A percentile compares a stretch with the other conserved stretches of the same genome.
Evolutionary conservation across 2,797 vertebrate species (phyloP).

Genomic region (Amazona finschi): DNA sequence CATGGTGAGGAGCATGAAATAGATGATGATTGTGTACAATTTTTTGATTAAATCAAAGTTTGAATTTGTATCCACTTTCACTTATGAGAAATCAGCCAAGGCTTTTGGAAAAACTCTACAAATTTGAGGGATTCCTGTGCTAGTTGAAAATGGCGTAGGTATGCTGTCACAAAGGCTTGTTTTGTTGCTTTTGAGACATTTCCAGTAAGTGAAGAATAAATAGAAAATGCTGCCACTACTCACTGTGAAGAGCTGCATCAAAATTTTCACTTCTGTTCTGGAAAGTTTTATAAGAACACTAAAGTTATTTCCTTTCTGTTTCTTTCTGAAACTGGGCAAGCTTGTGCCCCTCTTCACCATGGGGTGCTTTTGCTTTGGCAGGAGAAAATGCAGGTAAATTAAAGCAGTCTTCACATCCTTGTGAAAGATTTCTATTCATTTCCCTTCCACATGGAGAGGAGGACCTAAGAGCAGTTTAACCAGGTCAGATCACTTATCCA

Average conservation of each 20-base stretch:
- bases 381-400: background rate
- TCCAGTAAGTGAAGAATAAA: background rate
- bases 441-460: background rate
- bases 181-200: background rate
- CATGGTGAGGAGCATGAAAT: fast-evolving
- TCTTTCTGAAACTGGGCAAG: background rate
- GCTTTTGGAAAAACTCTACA: background rate
- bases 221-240: background rate
- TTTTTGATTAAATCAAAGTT: background rate
- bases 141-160: background rate
- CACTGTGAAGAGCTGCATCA: background rate
- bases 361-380: background rate
- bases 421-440: background rate
- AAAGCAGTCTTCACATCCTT: background rate
- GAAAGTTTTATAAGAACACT: background rate
- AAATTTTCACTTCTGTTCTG: background rate
- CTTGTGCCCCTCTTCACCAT: background rate
- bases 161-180: background rate
- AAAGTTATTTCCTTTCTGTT: background rate
- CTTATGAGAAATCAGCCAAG: background rate
- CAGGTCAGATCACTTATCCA: background rate
- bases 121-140: background rate
- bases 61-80: background rate
- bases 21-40: background rate
- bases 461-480: background rate